These are phyloP conservation scores for Rambutsinella grinnellia DNA, from an alignment of 2,888 invertebrate species.

Conservation along the genomic window DNA sequence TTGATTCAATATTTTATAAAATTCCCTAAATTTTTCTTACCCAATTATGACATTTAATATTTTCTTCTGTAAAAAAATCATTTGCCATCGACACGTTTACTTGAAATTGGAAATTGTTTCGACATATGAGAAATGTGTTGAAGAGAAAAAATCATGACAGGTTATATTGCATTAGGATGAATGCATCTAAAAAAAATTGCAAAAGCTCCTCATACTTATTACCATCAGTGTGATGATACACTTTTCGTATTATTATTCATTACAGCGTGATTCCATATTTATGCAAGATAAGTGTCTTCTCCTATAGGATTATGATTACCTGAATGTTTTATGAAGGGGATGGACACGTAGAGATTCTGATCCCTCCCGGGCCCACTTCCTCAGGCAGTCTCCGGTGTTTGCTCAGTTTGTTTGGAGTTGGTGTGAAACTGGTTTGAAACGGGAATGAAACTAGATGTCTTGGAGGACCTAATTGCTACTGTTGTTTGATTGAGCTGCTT, in stretches of 20 bases:
- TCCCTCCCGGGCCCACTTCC: constrained; percentile 37
- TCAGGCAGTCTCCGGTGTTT: constrained; percentile 35
- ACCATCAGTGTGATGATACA: constrained; percentile 15
- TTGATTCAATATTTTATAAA: too few species aligned
- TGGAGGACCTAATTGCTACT: constrained; percentile 56
- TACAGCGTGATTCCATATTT: constrained; percentile 10
- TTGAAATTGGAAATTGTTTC: too few species aligned
- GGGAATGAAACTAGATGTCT: constrained; percentile 41
- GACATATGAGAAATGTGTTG: too few species aligned
- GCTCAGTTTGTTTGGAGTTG: constrained; percentile 23
- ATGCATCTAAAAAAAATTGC: constrained; percentile 7
- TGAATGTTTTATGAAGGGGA: constrained; percentile 26
- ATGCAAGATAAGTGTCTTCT: neutral
- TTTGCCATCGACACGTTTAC: too few species aligned
- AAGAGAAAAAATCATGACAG: constrained; percentile 58
- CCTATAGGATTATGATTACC: constrained; percentile 25
- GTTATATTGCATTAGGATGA: constrained; percentile 39
- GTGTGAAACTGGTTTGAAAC: constrained; percentile 51
- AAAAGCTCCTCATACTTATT: constrained; percentile 26
- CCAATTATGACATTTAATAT: too few species aligned
- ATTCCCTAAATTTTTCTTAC: too few species aligned
- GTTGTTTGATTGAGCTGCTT: constrained; percentile 52
- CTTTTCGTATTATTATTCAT: neutral
- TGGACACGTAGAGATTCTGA: constrained; percentile 31
- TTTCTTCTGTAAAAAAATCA: too few species aligned